phyloP scores from a whole-genome alignment of 2,113 vertebrate genomes.

The Planiliza haematocheilus region DNA sequence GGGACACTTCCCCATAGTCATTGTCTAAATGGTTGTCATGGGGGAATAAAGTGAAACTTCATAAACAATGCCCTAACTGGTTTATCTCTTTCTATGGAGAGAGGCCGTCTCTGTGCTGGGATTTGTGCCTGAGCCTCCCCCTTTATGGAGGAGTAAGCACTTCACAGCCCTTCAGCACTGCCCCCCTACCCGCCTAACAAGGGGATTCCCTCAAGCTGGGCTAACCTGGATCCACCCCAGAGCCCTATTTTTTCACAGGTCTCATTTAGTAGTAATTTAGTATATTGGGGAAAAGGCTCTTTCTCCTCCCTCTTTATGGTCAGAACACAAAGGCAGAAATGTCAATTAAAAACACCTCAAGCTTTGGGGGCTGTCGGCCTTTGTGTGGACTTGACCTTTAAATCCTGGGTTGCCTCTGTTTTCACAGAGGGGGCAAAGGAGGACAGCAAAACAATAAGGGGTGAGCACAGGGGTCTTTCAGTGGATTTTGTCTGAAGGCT shows the following conservation, averaged over 20 bases:
- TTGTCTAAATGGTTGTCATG: slow-evolving; percentile 99
- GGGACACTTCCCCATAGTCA: slow-evolving; percentile 94
- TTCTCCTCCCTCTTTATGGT: slow-evolving; percentile 68
- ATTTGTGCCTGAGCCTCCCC: slow-evolving; percentile 87
- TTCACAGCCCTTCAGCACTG: slow-evolving; percentile 73
- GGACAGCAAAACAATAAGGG: slow-evolving; percentile 71
- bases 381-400: slow-evolving; percentile 86
- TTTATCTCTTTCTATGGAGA: slow-evolving; percentile 87
- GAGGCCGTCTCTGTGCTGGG: slow-evolving; percentile 85
- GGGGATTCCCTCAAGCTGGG: slow-evolving; percentile 79
- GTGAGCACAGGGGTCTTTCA: slow-evolving; percentile 68
- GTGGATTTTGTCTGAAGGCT: slow-evolving; percentile 68
- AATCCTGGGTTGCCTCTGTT: slow-evolving; percentile 83
- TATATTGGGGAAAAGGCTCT: slow-evolving; percentile 67
- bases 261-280: slow-evolving; percentile 82
- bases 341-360: slow-evolving; percentile 85
- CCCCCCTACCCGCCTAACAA: slow-evolving; percentile 71
- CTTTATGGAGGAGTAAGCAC: slow-evolving; percentile 83
- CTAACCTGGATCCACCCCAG: slow-evolving; percentile 72
- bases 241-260: slow-evolving; percentile 71
- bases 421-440: slow-evolving; percentile 74
- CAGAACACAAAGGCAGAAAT: slow-evolving; percentile 80
- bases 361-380: slow-evolving; percentile 72
- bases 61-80: slow-evolving; percentile 92
- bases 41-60: slow-evolving; percentile 94